Conservation (phyloP, 2,113 vertebrate genomes). For the Lophotis ruficrista region DNA sequence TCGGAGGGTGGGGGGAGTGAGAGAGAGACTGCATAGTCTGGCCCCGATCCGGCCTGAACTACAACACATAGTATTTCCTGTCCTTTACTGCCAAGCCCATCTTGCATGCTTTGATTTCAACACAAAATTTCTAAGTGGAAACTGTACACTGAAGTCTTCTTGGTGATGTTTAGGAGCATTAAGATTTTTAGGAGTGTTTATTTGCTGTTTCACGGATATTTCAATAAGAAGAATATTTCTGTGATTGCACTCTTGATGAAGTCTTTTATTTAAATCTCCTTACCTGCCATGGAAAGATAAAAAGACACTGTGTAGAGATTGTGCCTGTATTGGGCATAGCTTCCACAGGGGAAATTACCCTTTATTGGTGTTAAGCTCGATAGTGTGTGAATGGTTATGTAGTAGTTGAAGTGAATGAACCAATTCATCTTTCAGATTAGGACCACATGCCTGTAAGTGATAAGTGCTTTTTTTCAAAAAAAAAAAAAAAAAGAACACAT, state of each 20-base stretch:
- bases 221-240: conserved; percentile 16
- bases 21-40: too few relatives aligned
- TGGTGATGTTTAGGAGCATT: not conserved
- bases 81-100: not conserved
- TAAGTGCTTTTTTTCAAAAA: conserved; percentile 49
- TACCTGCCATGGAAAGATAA: conserved; percentile 57
- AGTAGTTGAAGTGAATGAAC: conserved; percentile 67
- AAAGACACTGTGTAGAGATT: conserved; percentile 21
- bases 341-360: conserved; percentile 71
- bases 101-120: not conserved
- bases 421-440: conserved; percentile 67
- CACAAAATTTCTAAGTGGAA: not conserved
- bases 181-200: not conserved
- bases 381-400: conserved; percentile 70
- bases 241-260: not conserved
- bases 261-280: conserved; percentile 63
- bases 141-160: not conserved
- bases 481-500: not conserved
- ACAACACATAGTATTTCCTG: not conserved
- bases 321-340: conserved; percentile 36
- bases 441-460: conserved; percentile 44
- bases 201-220: conserved; percentile 23
- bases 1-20: too few relatives aligned
- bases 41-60: too few relatives aligned
- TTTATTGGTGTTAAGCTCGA: conserved; percentile 66